Evolutionary conservation across 2,888 invertebrate genomes (phyloP).

Genomic region (Lithophane ornitopus): DNA sequence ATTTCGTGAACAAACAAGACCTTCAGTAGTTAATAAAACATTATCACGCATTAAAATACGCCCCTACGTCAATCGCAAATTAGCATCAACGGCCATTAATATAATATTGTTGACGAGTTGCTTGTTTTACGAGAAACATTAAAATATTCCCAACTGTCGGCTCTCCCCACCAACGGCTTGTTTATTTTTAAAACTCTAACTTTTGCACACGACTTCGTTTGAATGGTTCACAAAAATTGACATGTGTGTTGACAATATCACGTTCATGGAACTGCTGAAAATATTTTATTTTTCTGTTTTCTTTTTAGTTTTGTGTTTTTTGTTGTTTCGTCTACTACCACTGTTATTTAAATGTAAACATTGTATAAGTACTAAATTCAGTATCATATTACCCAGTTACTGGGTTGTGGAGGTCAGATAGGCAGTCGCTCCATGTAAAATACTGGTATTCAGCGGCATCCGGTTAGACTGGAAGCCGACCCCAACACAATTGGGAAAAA

Average conservation of each 20-base stretch:
- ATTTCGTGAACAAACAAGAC: background rate
- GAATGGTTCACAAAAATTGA: constrained; percentile 61
- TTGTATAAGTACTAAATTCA: background rate
- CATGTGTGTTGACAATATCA: constrained; percentile 61
- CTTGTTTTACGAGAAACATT: constrained; percentile 42
- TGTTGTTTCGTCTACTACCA: background rate
- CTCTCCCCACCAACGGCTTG: constrained; percentile 20
- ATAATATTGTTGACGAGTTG: constrained; percentile 29
- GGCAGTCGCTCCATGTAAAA: too few species aligned
- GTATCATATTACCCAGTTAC: too few species aligned
- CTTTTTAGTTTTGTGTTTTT: constrained; percentile 6
- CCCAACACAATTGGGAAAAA: too few species aligned
- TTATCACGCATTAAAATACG: constrained; percentile 28
- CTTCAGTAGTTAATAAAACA: constrained; percentile 30
- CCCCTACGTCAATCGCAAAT: constrained; percentile 44
- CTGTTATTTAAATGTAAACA: background rate
- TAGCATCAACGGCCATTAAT: constrained; percentile 27
- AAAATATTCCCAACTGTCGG: constrained; percentile 58
- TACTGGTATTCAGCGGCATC: too few species aligned
- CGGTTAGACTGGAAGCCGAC: too few species aligned
- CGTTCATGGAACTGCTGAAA: constrained; percentile 11
- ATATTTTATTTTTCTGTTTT: constrained; percentile 30
- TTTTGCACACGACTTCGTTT: constrained; percentile 66
- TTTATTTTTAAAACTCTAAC: constrained; percentile 66
- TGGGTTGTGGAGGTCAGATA: too few species aligned